Percentiles rank a stretch among this genome's conserved stretches.
phyloP scores from a whole-genome alignment of 2,797 vertebrate species.

The Sphaeramia orbicularis region DNA sequence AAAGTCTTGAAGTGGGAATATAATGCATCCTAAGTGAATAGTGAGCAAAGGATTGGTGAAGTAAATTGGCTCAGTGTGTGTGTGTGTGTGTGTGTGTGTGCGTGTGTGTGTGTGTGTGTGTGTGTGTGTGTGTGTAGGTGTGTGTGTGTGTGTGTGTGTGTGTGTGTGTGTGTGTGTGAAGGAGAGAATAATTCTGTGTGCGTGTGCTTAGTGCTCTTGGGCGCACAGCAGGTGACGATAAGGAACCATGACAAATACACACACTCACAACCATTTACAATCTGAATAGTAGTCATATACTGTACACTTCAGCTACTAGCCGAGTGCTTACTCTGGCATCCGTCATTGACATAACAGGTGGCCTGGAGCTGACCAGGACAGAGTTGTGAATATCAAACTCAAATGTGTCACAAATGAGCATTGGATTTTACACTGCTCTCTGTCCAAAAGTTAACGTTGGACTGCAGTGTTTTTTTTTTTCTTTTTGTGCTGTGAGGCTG shows the following conservation, averaged over 20 bases:
- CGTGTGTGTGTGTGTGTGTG: too few relatives aligned
- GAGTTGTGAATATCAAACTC: slow-evolving; percentile 79
- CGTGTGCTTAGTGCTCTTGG: slow-evolving; percentile 32
- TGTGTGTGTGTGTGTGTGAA: slow-evolving; percentile 31
- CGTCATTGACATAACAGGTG: slow-evolving; percentile 79
- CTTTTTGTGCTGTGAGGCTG: slow-evolving; percentile 56
- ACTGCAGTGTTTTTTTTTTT: slow-evolving; percentile 34
- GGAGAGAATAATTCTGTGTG: slow-evolving; percentile 56
- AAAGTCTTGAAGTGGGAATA: slow-evolving; percentile 19
- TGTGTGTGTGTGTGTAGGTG: too few relatives aligned
- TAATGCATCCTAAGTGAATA: slow-evolving; percentile 33
- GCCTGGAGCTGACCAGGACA: slow-evolving; percentile 81
- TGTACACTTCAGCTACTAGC: slow-evolving; percentile 69
- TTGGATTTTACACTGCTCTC: slow-evolving; percentile 71
- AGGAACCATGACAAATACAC: slow-evolving; percentile 75
- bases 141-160: slow-evolving; percentile 46
- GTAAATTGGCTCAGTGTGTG: slow-evolving; percentile 63
- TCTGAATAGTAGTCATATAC: slow-evolving; percentile 70
- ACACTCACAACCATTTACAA: slow-evolving; percentile 74
- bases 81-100: too few relatives aligned
- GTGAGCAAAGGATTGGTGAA: slow-evolving; percentile 44
- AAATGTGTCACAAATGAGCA: slow-evolving; percentile 81
- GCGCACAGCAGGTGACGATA: slow-evolving; percentile 76
- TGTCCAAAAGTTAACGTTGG: slow-evolving; percentile 54
- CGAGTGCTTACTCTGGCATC: slow-evolving; percentile 69